Percentiles rank a stretch among this genome's conserved stretches.
Conservation (phyloP, 2,888 invertebrate genomes). For the Dryobota labecula region DNA sequence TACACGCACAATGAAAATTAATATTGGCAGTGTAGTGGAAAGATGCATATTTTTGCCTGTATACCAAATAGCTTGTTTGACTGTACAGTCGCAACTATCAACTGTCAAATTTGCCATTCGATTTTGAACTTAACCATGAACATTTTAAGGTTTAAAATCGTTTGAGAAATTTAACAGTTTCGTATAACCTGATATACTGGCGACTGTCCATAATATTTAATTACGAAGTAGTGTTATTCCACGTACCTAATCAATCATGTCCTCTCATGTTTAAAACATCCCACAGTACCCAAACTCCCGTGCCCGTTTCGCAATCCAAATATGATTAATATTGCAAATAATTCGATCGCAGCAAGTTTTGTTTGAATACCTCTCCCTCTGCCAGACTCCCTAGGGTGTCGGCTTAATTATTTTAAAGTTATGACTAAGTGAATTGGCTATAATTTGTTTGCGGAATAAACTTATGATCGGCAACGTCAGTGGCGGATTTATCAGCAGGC, state of each 20-base stretch:
- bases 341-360: slow-evolving; percentile 61
- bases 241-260: too few relatives aligned
- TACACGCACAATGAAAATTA: neutral
- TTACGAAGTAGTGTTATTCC: neutral
- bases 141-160: too few relatives aligned
- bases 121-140: too few relatives aligned
- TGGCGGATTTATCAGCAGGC: too few relatives aligned
- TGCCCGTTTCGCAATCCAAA: too few relatives aligned
- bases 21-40: neutral
- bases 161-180: too few relatives aligned
- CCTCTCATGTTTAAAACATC: too few relatives aligned
- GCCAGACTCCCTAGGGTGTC: slow-evolving; percentile 58
- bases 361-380: slow-evolving; percentile 51
- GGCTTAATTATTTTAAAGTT: slow-evolving; percentile 67
- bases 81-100: too few relatives aligned
- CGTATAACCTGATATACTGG: too few relatives aligned
- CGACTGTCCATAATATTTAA: neutral
- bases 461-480: slow-evolving; percentile 33
- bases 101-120: too few relatives aligned
- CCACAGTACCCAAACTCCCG: too few relatives aligned
- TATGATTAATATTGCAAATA: slow-evolving; percentile 71
- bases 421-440: slow-evolving; percentile 59
- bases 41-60: too few relatives aligned
- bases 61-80: neutral
- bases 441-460: slow-evolving; percentile 40